Percentiles rank a stretch among this genome's conserved stretches.
These are phyloP conservation scores for Iguana delicatissima DNA, from an alignment of 2,797 vertebrate species.

Conservation along the genomic window DNA sequence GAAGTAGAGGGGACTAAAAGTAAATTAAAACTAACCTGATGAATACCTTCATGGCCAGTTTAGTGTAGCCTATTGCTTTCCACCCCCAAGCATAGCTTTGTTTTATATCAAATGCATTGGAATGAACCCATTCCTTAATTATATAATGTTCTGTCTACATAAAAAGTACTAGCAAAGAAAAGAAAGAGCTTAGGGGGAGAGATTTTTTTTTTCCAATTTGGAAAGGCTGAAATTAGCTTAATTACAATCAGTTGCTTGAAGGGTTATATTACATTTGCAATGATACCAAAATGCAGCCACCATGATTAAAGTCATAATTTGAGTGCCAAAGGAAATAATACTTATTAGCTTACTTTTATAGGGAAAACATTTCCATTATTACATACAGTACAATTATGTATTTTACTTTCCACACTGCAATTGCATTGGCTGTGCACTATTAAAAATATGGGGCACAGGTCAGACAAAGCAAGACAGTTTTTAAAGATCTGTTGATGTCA, in stretches of 20 bases:
- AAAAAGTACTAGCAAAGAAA: conserved; percentile 51
- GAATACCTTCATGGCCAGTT: background rate
- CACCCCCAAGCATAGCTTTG: background rate
- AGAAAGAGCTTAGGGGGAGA: conserved; percentile 48
- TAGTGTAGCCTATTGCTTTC: background rate
- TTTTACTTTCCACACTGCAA: conserved; percentile 36
- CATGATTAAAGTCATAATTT: conserved; percentile 61
- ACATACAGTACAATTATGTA: conserved; percentile 39
- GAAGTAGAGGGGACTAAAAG: background rate
- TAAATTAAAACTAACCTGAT: conserved; percentile 12
- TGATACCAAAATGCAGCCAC: conserved; percentile 45
- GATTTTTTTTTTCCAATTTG: background rate
- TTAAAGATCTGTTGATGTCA: background rate
- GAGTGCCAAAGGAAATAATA: conserved; percentile 53
- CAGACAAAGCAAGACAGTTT: background rate
- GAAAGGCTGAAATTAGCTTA: conserved; percentile 64
- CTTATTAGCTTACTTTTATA: conserved; percentile 56
- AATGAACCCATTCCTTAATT: conserved; percentile 50
- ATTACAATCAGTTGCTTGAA: conserved; percentile 57
- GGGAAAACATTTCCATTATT: conserved; percentile 44
- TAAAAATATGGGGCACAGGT: background rate
- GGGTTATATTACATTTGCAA: conserved; percentile 41
- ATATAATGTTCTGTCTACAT: conserved; percentile 45
- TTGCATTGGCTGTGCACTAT: conserved; percentile 9
- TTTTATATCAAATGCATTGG: conserved; percentile 32